These are phyloP conservation scores for Proterorhinus semilunaris DNA, from an alignment of 2,113 vertebrate species.

Conservation along the genomic window DNA sequence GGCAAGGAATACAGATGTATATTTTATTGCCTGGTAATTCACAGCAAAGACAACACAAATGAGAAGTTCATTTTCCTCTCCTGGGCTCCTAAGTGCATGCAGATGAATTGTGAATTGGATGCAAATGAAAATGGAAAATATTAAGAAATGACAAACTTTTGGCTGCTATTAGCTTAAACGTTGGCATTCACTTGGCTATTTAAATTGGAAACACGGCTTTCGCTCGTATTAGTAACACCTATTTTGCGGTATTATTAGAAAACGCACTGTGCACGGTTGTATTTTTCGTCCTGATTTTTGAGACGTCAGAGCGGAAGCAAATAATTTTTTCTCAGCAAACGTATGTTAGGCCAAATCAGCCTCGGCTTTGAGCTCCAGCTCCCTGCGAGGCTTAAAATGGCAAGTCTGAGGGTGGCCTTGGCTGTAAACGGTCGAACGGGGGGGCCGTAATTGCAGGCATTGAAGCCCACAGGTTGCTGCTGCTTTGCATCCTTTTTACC, in stretches of 20 bases:
- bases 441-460: constrained; percentile 57
- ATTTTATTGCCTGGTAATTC: constrained; percentile 39
- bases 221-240: constrained; percentile 53
- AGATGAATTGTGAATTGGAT: constrained; percentile 56
- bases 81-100: constrained; percentile 41
- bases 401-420: constrained; percentile 58
- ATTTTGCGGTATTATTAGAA: constrained; percentile 36
- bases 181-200: constrained; percentile 29
- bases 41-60: constrained; percentile 46
- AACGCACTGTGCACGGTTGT: constrained; percentile 42
- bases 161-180: constrained; percentile 39
- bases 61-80: constrained; percentile 34
- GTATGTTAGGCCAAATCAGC: constrained; percentile 58
- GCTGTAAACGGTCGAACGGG: constrained; percentile 37
- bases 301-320: constrained; percentile 53
- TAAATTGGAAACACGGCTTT: constrained; percentile 55
- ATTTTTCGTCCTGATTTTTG: constrained; percentile 56
- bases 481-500: constrained; percentile 57
- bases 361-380: constrained; percentile 39
- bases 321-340: constrained; percentile 57
- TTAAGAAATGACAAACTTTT: constrained; percentile 46
- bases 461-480: constrained; percentile 49
- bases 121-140: constrained; percentile 68
- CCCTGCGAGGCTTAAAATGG: constrained; percentile 49
- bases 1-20: constrained; percentile 28